phyloP scores from a whole-genome alignment of 2,113 vertebrate species.

The Lophius piscatorius region DNA sequence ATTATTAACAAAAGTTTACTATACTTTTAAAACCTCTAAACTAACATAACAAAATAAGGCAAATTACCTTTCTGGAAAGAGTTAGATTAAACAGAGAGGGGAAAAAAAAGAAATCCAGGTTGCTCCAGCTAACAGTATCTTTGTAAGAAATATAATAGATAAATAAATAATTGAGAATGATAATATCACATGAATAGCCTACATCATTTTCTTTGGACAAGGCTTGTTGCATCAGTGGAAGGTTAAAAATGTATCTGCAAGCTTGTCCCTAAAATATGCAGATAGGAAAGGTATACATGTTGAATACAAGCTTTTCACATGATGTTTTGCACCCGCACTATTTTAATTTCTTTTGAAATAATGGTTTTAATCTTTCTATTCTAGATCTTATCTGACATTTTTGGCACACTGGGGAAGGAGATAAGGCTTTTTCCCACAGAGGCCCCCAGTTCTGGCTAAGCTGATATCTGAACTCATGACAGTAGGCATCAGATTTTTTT shows the following conservation, averaged over 20 bases:
- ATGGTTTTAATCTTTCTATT: conserved; percentile 66
- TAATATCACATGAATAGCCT: conserved; percentile 35
- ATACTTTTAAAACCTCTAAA: too few relatives aligned
- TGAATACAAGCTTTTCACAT: conserved; percentile 27
- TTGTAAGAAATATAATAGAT: too few relatives aligned
- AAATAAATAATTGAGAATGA: too few relatives aligned
- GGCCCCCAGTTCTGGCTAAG: conserved; percentile 28
- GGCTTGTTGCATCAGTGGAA: conserved; percentile 25
- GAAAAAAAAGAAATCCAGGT: too few relatives aligned
- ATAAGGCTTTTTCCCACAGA: conserved; percentile 50
- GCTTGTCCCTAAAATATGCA: conserved; percentile 25
- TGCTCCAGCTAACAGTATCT: too few relatives aligned
- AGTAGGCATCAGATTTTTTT: background rate
- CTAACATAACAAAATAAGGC: too few relatives aligned
- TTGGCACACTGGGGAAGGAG: conserved; percentile 59
- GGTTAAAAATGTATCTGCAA: conserved; percentile 48
- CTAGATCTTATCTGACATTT: conserved; percentile 65
- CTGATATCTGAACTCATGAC: conserved; percentile 35
- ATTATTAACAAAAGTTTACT: too few relatives aligned
- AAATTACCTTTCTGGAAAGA: too few relatives aligned
- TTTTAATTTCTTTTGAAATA: conserved; percentile 66
- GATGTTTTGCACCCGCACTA: conserved; percentile 57
- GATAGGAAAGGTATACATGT: conserved; percentile 27
- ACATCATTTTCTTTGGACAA: conserved; percentile 19
- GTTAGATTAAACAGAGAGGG: too few relatives aligned